phyloP scores from a whole-genome alignment of 2,113 vertebrate species.

The Cyanoderma ruficeps region DNA sequence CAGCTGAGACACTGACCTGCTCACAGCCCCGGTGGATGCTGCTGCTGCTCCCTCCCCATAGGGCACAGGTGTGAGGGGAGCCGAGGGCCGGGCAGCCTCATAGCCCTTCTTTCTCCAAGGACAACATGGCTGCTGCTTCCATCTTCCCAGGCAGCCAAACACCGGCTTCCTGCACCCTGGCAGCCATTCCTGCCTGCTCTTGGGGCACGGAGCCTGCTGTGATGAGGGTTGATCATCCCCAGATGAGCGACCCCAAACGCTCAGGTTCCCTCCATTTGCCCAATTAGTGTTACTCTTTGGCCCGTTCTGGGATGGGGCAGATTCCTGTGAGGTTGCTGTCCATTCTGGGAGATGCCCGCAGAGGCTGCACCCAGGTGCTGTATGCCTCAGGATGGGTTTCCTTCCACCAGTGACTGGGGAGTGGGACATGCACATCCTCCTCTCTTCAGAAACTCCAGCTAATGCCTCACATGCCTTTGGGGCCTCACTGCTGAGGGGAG shows the following conservation, averaged over 20 bases:
- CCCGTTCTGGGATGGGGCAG: rapidly evolving
- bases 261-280: neutral
- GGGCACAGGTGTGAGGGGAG: rapidly evolving
- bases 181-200: neutral
- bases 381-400: neutral
- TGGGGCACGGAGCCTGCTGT: neutral
- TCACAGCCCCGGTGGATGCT: rapidly evolving
- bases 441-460: neutral
- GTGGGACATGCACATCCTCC: rapidly evolving
- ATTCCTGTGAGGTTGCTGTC: rapidly evolving
- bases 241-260: neutral
- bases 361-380: rapidly evolving
- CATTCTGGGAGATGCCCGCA: neutral
- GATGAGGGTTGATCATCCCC: neutral
- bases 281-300: rapidly evolving
- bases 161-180: rapidly evolving
- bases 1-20: neutral
- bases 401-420: rapidly evolving
- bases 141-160: too few species aligned
- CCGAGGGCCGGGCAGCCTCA: neutral
- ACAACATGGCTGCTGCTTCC: rapidly evolving
- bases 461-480: neutral
- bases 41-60: rapidly evolving
- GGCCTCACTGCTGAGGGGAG: neutral
- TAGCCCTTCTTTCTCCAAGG: rapidly evolving